Conservation (phyloP, 2,113 vertebrate genomes). For the Potamarius usumacintae region DNA sequence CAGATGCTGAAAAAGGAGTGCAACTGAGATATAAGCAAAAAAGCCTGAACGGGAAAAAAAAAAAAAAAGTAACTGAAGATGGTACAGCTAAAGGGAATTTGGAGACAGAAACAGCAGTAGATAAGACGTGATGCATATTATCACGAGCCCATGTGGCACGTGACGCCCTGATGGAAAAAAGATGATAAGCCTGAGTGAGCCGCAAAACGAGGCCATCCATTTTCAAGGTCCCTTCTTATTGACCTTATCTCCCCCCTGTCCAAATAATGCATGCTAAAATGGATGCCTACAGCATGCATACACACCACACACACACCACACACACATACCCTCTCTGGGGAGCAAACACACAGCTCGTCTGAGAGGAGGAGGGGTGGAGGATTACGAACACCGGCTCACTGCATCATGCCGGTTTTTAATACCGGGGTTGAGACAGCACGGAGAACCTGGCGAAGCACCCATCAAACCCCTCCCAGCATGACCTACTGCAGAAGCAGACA, state of each 20-base stretch:
- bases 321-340: constrained; percentile 4
- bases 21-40: neutral
- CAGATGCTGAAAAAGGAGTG: neutral
- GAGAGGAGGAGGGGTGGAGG: constrained; percentile 21
- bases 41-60: neutral
- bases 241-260: constrained; percentile 63
- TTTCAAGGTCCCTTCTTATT: constrained; percentile 72
- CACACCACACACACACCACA: constrained; percentile 17
- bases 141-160: neutral
- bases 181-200: constrained; percentile 58
- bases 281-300: constrained; percentile 18
- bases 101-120: constrained; percentile 30
- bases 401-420: constrained; percentile 36
- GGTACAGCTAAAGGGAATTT: neutral
- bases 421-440: neutral
- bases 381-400: neutral
- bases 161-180: constrained; percentile 49
- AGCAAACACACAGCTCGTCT: constrained; percentile 28
- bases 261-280: constrained; percentile 45
- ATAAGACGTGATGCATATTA: constrained; percentile 23
- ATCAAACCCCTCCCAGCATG: constrained; percentile 8
- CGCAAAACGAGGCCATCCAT: constrained; percentile 43
- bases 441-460: neutral
- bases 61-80: neutral
- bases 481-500: constrained; percentile 22